A percentile compares a stretch with the other conserved stretches of the same genome.
These are phyloP conservation scores for Drosophila leonis DNA, from an alignment of 2,888 invertebrate species.

Conservation along the genomic window DNA sequence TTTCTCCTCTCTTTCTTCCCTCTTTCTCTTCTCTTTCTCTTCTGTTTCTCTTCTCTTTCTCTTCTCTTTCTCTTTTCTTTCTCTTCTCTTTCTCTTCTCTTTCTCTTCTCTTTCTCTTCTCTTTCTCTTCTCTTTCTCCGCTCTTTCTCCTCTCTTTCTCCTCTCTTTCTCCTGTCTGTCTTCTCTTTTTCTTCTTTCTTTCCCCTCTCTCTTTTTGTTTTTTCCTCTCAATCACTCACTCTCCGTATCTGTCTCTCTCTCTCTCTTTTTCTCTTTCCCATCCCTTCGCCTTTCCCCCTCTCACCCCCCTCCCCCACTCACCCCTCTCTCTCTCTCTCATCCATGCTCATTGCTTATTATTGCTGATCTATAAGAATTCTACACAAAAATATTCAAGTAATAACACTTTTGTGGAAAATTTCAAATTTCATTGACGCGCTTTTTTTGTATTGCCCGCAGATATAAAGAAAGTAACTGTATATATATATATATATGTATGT, in stretches of 20 bases:
- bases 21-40: too few relatives aligned
- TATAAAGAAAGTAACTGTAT: neutral
- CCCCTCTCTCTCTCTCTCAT: neutral
- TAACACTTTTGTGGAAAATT: constrained; percentile 46
- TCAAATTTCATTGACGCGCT: constrained; percentile 46
- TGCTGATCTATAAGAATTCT: constrained; percentile 25
- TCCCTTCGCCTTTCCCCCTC: neutral
- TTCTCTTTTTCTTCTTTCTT: neutral
- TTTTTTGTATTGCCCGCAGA: constrained; percentile 2
- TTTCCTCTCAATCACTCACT: neutral
- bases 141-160: too few relatives aligned
- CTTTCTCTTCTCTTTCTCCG: too few relatives aligned
- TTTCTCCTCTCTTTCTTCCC: neutral
- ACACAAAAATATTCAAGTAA: constrained; percentile 29
- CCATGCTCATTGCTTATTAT: neutral
- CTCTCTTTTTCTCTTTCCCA: neutral
- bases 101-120: too few relatives aligned
- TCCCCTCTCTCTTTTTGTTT: neutral
- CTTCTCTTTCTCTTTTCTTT: too few relatives aligned
- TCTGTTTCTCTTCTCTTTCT: too few relatives aligned
- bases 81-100: too few relatives aligned
- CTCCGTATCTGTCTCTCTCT: neutral
- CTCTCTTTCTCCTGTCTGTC: too few relatives aligned
- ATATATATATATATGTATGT: neutral
- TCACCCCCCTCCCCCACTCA: neutral